Evolutionary conservation across 2,797 vertebrate genomes (phyloP).

Genomic region (Otolemur crassicaudatus): DNA sequence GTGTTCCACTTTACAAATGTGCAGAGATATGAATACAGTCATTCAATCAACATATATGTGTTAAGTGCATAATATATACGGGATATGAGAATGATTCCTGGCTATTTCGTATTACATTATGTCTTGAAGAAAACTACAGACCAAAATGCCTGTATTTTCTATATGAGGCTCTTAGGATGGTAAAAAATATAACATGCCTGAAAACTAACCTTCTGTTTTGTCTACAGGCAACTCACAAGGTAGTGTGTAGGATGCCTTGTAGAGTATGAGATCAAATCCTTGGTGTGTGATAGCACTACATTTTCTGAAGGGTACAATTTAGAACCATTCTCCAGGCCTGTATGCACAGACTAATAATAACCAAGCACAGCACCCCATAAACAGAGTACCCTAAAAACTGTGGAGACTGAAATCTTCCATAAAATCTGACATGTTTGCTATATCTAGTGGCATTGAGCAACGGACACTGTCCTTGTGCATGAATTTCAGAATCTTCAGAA

Average conservation of each 20-base stretch:
- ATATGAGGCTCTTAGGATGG: background rate
- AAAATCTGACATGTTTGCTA: background rate
- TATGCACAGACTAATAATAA: background rate
- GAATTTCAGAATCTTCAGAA: background rate
- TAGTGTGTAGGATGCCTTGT: background rate
- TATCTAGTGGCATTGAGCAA: background rate
- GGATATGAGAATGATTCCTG: background rate
- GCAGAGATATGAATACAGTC: background rate
- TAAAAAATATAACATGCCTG: background rate
- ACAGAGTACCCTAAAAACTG: too few species aligned
- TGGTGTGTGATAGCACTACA: too few species aligned
- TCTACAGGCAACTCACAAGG: background rate
- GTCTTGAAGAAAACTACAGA: background rate
- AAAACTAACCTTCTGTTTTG: background rate
- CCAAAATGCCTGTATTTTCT: background rate
- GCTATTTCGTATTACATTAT: background rate
- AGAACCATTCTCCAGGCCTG: background rate
- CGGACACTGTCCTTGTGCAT: background rate
- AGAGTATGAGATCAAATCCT: background rate
- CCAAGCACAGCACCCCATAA: too few species aligned
- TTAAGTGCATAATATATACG: background rate
- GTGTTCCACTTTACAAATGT: background rate
- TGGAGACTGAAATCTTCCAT: background rate
- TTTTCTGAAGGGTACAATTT: background rate
- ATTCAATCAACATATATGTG: background rate